phyloP scores from a whole-genome alignment of 2,113 vertebrate species.

The Apteryx owenii region DNA sequence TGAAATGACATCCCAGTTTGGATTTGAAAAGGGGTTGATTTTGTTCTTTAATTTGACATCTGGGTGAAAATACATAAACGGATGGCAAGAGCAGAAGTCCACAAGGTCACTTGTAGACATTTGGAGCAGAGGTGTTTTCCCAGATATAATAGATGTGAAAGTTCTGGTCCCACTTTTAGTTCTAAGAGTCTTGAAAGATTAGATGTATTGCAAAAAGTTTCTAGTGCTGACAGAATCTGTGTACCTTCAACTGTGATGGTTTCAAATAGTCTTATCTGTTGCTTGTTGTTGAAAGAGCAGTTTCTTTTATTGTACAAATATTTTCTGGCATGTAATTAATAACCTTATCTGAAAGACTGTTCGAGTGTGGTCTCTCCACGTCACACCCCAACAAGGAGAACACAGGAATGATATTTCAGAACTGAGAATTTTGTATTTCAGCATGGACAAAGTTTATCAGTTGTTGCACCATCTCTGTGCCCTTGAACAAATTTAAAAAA shows the following conservation, averaged over 20 bases:
- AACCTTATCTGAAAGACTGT: background rate
- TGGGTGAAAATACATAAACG: background rate
- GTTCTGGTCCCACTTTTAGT: background rate
- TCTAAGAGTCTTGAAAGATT: background rate
- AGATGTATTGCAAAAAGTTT: background rate
- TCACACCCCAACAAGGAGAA: background rate
- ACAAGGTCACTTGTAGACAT: background rate
- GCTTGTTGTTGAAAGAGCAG: constrained; percentile 8
- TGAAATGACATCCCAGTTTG: background rate
- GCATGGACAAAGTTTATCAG: background rate
- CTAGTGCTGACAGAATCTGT: background rate
- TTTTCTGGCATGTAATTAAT: constrained; percentile 15
- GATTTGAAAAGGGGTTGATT: background rate
- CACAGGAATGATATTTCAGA: background rate
- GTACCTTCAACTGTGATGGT: background rate
- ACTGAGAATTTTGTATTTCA: background rate
- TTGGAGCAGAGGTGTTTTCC: background rate
- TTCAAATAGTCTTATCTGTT: background rate
- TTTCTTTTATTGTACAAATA: constrained; percentile 21
- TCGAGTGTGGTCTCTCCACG: background rate
- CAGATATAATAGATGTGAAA: background rate
- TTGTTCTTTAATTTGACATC: background rate
- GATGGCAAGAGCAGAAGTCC: background rate
- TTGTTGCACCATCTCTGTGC: background rate
- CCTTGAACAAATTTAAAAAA: background rate